Percentiles rank a stretch among this genome's conserved stretches.
Evolutionary conservation across 1,140 invertebrate species (phyloP).

Genomic region (Carposina sasakii): DNA sequence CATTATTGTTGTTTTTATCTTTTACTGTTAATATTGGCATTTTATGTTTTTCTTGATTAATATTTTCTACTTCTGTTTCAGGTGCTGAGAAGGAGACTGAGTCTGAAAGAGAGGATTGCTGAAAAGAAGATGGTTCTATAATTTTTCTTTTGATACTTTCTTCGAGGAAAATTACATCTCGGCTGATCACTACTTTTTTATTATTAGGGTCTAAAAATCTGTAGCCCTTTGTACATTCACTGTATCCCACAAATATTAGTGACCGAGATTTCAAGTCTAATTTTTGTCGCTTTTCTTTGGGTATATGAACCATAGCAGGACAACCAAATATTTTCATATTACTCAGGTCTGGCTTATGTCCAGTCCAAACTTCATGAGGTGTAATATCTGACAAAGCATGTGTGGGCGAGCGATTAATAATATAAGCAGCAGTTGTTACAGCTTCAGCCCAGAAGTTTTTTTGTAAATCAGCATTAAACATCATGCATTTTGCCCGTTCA

Average conservation of each 20-base stretch:
- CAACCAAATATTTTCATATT: conserved; percentile 51
- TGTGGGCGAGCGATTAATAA: conserved; percentile 4
- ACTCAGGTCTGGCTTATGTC: conserved; percentile 26
- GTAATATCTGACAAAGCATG: background rate
- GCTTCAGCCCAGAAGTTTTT: background rate
- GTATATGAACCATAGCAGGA: conserved; percentile 43
- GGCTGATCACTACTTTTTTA: conserved; percentile 15
- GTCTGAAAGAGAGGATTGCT: no score
- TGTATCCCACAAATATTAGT: conserved; percentile 37
- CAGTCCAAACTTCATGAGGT: conserved; percentile 27
- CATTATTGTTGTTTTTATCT: no score
- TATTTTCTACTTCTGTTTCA: conserved; percentile 1
- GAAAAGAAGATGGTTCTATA: no score
- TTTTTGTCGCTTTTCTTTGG: conserved; percentile 38
- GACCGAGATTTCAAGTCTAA: conserved; percentile 35
- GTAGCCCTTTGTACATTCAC: conserved; percentile 33
- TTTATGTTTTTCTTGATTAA: no score
- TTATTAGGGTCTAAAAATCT: conserved; percentile 17
- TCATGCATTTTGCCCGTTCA: conserved; percentile 26
- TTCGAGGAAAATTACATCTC: conserved; percentile 21
- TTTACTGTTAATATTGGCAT: no score
- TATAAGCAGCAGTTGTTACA: background rate
- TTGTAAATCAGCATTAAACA: conserved; percentile 15
- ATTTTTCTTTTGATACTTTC: background rate
- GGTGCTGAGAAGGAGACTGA: no score